Evolutionary conservation across 1,140 invertebrate species (phyloP).

Genomic region (Stratiolaelaps scimitus): DNA sequence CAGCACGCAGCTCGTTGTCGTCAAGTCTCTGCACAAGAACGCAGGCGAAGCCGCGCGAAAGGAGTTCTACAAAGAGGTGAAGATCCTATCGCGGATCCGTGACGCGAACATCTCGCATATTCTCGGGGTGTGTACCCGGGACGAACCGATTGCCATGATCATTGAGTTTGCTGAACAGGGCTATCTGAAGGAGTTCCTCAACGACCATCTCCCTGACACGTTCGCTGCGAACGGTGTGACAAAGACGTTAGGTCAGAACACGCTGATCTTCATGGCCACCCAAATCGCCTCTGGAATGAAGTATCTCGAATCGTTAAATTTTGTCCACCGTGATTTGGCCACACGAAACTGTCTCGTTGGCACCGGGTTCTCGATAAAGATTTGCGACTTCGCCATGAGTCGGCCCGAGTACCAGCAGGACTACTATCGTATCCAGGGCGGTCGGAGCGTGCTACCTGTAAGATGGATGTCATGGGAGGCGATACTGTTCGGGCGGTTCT

Average conservation of each 20-base stretch:
- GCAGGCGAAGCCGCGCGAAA: conserved; percentile 66
- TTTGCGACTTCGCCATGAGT: conserved; percentile 43
- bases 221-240: conserved; percentile 29
- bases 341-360: conserved; percentile 47
- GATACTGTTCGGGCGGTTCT: conserved; percentile 53
- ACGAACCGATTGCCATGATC: conserved; percentile 68
- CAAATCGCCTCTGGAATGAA: conserved; percentile 73
- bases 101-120: conserved; percentile 74
- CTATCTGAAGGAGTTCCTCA: conserved; percentile 71
- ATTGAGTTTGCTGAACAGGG: conserved; percentile 81
- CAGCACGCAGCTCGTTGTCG: conserved; percentile 59
- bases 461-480: conserved; percentile 73
- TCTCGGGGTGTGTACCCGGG: conserved; percentile 64
- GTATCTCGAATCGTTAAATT: conserved; percentile 62
- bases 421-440: conserved; percentile 43
- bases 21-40: conserved; percentile 56
- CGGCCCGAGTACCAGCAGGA: conserved; percentile 41
- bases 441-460: conserved; percentile 52
- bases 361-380: conserved; percentile 40
- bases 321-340: conserved; percentile 63
- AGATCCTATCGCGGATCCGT: conserved; percentile 67
- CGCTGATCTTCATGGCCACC: conserved; percentile 52
- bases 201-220: conserved; percentile 41
- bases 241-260: conserved; percentile 42
- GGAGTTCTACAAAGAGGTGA: conserved; percentile 76